Conservation (phyloP, 2,888 invertebrate genomes). For the Thyatira batis region DNA sequence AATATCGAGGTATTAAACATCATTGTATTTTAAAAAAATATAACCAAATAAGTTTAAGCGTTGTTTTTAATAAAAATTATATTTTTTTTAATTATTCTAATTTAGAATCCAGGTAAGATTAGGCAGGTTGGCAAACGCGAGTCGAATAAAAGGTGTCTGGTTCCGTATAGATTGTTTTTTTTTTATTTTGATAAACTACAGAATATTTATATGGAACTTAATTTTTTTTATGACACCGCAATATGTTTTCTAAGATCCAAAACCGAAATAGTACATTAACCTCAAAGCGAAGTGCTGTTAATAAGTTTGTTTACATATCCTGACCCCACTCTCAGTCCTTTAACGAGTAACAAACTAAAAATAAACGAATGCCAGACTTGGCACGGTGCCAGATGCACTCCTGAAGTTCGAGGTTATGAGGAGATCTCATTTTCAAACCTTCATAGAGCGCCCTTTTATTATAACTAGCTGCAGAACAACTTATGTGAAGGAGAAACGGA, state of each 20-base stretch:
- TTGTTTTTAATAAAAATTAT: background rate
- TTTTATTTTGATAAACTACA: too few relatives aligned
- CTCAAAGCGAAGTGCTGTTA: slow-evolving; percentile 4
- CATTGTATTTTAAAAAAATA: too few relatives aligned
- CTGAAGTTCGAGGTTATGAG: slow-evolving; percentile 4
- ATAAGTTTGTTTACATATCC: slow-evolving; percentile 13
- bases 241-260: background rate
- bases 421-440: background rate
- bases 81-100: too few relatives aligned
- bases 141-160: too few relatives aligned
- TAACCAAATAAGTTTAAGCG: background rate
- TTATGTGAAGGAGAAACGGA: too few relatives aligned
- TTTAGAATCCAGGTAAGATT: too few relatives aligned
- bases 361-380: slow-evolving; percentile 19
- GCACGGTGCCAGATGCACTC: slow-evolving; percentile 26
- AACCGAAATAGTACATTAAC: background rate
- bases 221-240: background rate
- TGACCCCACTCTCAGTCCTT: slow-evolving; percentile 11
- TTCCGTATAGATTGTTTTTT: too few relatives aligned
- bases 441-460: background rate
- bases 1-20: too few relatives aligned
- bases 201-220: too few relatives aligned
- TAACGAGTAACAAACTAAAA: slow-evolving; percentile 9
- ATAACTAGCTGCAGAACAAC: too few relatives aligned
- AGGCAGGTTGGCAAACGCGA: too few relatives aligned